Conservation (phyloP, 1,140 invertebrate genomes). For the Steinernema feltiae region DNA sequence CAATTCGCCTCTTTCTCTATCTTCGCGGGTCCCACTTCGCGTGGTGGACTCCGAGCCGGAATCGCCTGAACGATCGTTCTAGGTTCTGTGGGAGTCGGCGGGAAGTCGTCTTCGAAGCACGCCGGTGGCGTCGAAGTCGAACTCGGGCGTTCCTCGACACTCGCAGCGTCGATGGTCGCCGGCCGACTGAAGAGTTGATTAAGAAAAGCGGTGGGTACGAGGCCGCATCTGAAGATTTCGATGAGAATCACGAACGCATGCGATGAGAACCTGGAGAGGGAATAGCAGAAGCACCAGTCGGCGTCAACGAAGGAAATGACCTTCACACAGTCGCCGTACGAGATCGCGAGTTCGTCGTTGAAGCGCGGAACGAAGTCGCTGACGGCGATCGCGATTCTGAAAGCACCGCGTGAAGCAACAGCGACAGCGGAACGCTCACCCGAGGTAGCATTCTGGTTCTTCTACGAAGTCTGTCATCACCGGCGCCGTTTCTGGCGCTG, state of each 20-base stretch:
- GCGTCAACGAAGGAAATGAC: neutral
- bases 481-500: neutral
- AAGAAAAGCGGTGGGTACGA: neutral
- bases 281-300: slow-evolving; percentile 2
- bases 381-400: neutral
- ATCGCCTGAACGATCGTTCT: neutral
- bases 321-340: neutral
- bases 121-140: neutral
- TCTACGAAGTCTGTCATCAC: neutral
- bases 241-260: neutral
- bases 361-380: neutral
- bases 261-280: neutral
- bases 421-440: neutral
- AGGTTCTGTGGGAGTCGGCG: neutral
- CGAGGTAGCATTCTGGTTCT: neutral
- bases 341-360: neutral
- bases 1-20: neutral
- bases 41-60: neutral
- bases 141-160: neutral
- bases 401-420: neutral
- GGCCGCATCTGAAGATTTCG: neutral
- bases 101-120: neutral
- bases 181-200: neutral
- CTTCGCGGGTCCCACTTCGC: neutral
- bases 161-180: neutral